Evolutionary conservation across 2,797 vertebrate genomes (phyloP).

Genomic region (Syngnathus rostellatus): DNA sequence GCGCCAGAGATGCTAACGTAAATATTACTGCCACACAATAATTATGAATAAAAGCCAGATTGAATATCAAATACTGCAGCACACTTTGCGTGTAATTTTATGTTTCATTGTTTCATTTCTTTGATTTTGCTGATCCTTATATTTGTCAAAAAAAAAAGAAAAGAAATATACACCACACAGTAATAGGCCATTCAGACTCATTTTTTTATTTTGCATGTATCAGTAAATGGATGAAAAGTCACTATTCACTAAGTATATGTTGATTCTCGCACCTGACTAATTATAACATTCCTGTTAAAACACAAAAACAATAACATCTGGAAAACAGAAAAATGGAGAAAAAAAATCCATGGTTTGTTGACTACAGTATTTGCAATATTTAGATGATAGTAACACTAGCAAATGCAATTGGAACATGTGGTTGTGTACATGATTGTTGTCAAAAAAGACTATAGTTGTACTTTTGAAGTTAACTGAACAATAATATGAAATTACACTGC

Average conservation of each 20-base stretch:
- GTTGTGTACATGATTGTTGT: background rate
- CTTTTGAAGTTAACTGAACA: background rate
- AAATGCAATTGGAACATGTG: background rate
- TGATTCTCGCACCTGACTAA: slow-evolving; percentile 35
- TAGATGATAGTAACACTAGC: background rate
- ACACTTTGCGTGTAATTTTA: too few species aligned
- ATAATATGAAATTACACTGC: background rate
- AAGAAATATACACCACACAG: slow-evolving; percentile 14
- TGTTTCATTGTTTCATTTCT: too few species aligned
- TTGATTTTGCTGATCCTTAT: too few species aligned
- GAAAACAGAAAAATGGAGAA: background rate
- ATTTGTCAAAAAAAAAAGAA: background rate
- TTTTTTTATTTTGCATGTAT: slow-evolving; percentile 61
- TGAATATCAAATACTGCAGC: too few species aligned
- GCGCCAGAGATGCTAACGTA: too few species aligned
- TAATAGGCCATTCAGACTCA: slow-evolving; percentile 42
- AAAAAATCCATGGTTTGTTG: background rate
- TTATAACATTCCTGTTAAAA: slow-evolving; percentile 35
- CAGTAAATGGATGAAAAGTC: slow-evolving; percentile 33
- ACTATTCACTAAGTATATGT: slow-evolving; percentile 16
- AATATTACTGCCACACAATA: too few species aligned
- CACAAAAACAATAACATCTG: slow-evolving; percentile 11
- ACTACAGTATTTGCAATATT: background rate
- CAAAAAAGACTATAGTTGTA: background rate
- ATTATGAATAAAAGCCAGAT: too few species aligned